Base-by-base conservation (phyloP, 2,888 invertebrate genomes). In the Leptothorax acervorum region DNA sequence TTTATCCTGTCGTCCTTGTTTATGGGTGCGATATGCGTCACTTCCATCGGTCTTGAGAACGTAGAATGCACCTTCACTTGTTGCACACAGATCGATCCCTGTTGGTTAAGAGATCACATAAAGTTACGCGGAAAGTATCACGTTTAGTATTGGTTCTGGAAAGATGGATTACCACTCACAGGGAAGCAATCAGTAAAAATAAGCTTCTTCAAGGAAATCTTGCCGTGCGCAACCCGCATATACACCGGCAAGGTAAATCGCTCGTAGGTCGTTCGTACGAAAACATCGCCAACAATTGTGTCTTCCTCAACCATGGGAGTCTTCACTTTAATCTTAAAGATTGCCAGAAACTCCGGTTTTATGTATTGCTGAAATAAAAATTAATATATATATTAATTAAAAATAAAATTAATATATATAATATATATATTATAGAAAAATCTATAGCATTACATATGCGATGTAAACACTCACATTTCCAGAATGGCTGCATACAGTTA, bases 141-240 rank as follows among this genome's bases (percentile, higher is more conserved):
- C 42, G 9, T 42, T 42, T 15, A 8, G 15, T 84, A 53, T 62
- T 31, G 51, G 55, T 1, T 71, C 9, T 15, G 11, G 5, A 48
- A 45, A 11, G 53, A 5, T 9, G 15, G 0, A 23, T 68, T 23
- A 60, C 42, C 87, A 96, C 96, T 96, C 95, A 97, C 97, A 86
- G 98, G 98, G 96, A 98, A 98, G 92, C 97, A 97, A 94, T 97
- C 96, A 87, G 97, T 96, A 93, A 98, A 97, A 73, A 97, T 95
- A 51, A 98, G 95, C 91, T 94, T 97, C 96, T 94, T 94, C 76
- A 94, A 86, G 12, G 94, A 93, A 85, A 98, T 95, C 92, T 96
- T 96, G 48, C 98, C 98, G 90, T 97, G 96, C 0, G 97, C 97
- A n/a, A 97, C 97, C 91, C 96, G 96, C 94, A 98, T 97, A 88